Percentiles rank a stretch among this genome's conserved stretches.
These are phyloP conservation scores for Beaufortia kweichowensis DNA, from an alignment of 2,113 vertebrate species.

Conservation along the genomic window DNA sequence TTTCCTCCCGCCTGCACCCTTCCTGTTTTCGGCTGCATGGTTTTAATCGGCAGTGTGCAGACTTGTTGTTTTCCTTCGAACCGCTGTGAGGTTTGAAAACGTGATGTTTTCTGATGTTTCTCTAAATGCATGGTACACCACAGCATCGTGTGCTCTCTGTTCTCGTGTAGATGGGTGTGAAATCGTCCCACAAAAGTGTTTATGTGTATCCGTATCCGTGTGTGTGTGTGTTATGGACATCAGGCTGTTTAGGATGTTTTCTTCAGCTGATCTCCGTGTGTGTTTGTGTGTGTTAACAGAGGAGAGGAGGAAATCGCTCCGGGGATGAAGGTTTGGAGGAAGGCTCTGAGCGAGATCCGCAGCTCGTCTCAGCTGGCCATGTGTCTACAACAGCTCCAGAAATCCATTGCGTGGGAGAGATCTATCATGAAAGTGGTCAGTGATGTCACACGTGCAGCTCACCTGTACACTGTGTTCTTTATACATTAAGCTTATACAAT, in stretches of 20 bases:
- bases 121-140: slow-evolving; percentile 44
- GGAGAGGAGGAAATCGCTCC: slow-evolving; percentile 97
- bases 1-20: slow-evolving; percentile 42
- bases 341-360: slow-evolving; percentile 88
- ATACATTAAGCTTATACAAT: no score
- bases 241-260: background rate
- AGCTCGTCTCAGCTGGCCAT: slow-evolving; percentile 96
- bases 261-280: background rate
- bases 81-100: background rate
- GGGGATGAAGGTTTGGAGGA: slow-evolving; percentile 96
- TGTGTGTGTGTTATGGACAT: slow-evolving; percentile 20
- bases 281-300: slow-evolving; percentile 69
- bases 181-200: background rate
- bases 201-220: background rate
- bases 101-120: slow-evolving; percentile 12
- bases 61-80: background rate
- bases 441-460: slow-evolving; percentile 50
- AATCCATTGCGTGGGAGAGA: slow-evolving; percentile 98
- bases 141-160: slow-evolving; percentile 7
- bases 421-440: slow-evolving; percentile 99
- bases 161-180: slow-evolving; percentile 5
- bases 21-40: slow-evolving; percentile 49
- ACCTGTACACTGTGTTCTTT: no score
- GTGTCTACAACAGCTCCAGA: slow-evolving; percentile 98
- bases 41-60: slow-evolving; percentile 12